Conservation (phyloP, 2,113 vertebrate species). For the Marcusenius ussheri region DNA sequence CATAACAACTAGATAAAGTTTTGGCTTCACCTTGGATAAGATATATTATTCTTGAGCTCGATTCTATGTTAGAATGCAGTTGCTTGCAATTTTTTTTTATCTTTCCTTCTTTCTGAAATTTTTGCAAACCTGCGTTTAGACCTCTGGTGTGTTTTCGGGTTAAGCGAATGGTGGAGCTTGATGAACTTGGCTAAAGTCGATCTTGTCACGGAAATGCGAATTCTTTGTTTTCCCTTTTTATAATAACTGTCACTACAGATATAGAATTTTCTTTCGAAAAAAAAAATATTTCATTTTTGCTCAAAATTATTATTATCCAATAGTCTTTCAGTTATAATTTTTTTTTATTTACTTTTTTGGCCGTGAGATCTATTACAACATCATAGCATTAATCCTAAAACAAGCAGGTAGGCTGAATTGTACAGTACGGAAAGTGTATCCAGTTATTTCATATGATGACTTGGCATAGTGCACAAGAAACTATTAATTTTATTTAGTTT, state of each 20-base stretch:
- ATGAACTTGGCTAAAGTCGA: not conserved
- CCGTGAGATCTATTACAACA: not conserved
- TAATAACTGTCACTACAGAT: not conserved
- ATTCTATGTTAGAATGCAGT: not conserved
- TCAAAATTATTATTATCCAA: not conserved
- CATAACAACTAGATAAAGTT: not conserved
- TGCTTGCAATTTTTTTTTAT: not conserved
- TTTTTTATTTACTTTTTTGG: not conserved
- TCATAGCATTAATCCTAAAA: not conserved
- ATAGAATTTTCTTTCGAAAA: not conserved
- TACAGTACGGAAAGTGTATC: not conserved
- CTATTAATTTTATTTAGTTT: not conserved
- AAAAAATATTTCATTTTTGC: not conserved
- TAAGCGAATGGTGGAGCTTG: not conserved
- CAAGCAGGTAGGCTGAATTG: not conserved
- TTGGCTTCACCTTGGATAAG: not conserved
- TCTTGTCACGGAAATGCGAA: not conserved
- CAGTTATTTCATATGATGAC: not conserved
- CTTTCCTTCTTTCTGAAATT: not conserved
- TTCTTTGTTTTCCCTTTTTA: not conserved
- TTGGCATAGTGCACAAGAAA: not conserved
- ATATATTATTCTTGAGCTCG: not conserved
- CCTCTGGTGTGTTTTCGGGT: not conserved
- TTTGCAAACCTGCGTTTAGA: not conserved
- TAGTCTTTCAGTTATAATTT: not conserved